These are phyloP conservation scores for Notospermus geniculatus DNA, from an alignment of 1,140 invertebrate genomes.

Conservation along the genomic window DNA sequence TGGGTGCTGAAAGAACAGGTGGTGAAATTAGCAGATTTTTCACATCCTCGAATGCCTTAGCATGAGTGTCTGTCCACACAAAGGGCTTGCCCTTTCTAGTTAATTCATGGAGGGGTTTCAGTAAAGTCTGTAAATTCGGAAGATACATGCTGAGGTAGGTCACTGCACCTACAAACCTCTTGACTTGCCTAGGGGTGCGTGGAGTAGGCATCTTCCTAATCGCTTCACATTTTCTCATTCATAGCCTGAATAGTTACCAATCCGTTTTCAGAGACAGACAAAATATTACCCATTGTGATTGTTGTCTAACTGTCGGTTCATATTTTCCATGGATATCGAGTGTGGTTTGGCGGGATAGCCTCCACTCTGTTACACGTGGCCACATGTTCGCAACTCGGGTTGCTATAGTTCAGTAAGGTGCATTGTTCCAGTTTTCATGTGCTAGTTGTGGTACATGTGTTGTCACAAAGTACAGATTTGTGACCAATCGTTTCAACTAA, in stretches of 20 bases:
- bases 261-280: neutral
- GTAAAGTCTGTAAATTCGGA: neutral
- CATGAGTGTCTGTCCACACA: neutral
- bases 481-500: too few species aligned
- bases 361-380: too few species aligned
- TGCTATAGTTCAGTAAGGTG: too few species aligned
- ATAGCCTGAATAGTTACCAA: neutral
- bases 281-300: too few species aligned
- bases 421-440: too few species aligned
- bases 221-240: neutral
- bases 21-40: neutral
- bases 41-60: neutral
- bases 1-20: neutral
- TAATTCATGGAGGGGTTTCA: neutral
- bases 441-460: too few species aligned
- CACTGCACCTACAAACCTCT: conserved; percentile 5
- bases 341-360: too few species aligned
- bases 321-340: too few species aligned
- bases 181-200: neutral
- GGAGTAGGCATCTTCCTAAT: neutral
- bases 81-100: conserved; percentile 1
- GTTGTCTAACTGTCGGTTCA: too few species aligned
- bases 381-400: too few species aligned
- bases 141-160: conserved; percentile 5
- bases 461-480: too few species aligned